A percentile compares a stretch with the other conserved stretches of the same genome.
Evolutionary conservation across 2,797 vertebrate species (phyloP).

Genomic region (Sorex maritimensis): DNA sequence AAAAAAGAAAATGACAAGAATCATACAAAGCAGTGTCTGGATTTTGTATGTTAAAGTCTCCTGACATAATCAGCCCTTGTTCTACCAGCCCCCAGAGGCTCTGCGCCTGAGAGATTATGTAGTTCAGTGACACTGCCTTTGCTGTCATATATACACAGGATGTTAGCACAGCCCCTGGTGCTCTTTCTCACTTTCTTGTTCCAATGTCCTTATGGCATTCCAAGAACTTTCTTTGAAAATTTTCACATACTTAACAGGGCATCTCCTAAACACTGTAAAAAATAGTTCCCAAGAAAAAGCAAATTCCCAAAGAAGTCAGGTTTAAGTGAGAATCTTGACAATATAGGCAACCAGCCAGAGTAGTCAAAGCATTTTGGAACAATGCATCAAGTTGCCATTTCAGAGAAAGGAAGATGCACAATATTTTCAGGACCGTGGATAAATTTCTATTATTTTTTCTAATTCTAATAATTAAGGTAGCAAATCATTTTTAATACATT

Average conservation of each 20-base stretch:
- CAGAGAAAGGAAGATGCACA: neutral
- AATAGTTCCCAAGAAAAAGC: neutral
- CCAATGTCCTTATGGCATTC: neutral
- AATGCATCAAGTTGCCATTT: neutral
- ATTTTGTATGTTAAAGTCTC: neutral
- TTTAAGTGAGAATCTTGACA: neutral
- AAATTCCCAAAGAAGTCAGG: neutral
- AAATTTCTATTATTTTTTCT: neutral
- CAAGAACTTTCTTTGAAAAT: neutral
- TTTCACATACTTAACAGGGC: neutral
- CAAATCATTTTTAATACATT: neutral
- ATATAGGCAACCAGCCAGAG: neutral
- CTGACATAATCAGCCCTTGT: conserved; percentile 11
- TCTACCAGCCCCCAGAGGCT: neutral
- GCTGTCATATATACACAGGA: neutral
- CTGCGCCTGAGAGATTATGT: neutral
- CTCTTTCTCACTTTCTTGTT: neutral
- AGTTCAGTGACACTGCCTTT: neutral
- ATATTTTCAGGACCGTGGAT: neutral
- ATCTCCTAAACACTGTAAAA: neutral
- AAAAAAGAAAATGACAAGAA: neutral
- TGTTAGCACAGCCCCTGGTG: neutral
- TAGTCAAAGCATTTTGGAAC: neutral
- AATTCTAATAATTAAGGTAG: neutral
- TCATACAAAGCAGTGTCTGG: neutral